Percentiles rank a stretch among this genome's conserved stretches.
Evolutionary conservation across 2,797 vertebrate species (phyloP).

Genomic region (Australoheros facetus): DNA sequence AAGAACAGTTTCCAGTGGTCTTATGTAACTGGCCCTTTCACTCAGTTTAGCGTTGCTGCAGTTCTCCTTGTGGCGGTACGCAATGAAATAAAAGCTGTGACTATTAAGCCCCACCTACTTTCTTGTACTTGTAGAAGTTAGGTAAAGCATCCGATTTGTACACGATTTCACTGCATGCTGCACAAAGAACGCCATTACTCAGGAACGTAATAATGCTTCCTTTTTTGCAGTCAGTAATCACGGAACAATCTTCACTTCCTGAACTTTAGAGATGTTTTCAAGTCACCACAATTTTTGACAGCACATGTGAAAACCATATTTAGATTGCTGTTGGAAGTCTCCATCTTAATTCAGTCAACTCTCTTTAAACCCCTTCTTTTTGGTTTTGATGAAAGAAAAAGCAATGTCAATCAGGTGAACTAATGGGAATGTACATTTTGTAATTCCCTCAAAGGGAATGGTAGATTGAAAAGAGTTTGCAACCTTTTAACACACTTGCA

Average conservation of each 20-base stretch:
- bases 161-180: not conserved
- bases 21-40: constrained; percentile 61
- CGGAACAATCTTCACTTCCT: constrained; percentile 41
- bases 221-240: constrained; percentile 66
- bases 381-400: constrained; percentile 77
- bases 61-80: constrained; percentile 2
- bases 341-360: constrained; percentile 69
- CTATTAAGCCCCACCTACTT: constrained; percentile 25
- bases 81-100: constrained; percentile 58
- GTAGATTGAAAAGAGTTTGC: constrained; percentile 83
- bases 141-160: not conserved
- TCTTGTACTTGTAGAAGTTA: constrained; percentile 4
- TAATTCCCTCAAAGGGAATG: constrained; percentile 82
- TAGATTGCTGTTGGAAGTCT: constrained; percentile 71
- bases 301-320: constrained; percentile 65
- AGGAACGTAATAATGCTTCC: constrained; percentile 35
- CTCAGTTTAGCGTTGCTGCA: constrained; percentile 29
- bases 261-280: constrained; percentile 60
- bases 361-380: constrained; percentile 56
- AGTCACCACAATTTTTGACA: constrained; percentile 55
- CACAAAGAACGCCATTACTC: constrained; percentile 40
- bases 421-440: constrained; percentile 81
- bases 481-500: constrained; percentile 81
- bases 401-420: constrained; percentile 79
- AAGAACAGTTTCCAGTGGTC: constrained; percentile 56